A percentile compares a stretch with the other conserved stretches of the same genome.
Evolutionary conservation across 1,140 invertebrate species (phyloP).

Genomic region (Lamellibrachia luymesi): DNA sequence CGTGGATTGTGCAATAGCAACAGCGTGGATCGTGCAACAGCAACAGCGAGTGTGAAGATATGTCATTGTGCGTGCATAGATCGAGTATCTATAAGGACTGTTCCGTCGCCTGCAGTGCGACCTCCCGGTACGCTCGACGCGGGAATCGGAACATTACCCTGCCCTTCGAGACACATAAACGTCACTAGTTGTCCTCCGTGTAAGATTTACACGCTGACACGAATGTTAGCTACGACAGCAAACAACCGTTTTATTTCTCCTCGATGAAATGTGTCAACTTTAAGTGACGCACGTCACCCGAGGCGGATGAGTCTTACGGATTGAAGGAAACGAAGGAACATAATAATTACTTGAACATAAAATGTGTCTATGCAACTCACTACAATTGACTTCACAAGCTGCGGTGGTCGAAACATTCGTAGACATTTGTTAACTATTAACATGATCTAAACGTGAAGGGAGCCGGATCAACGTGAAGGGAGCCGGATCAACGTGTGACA

Average conservation of each 20-base stretch:
- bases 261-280: background rate
- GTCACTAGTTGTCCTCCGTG: background rate
- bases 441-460: too few relatives aligned
- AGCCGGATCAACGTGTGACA: too few relatives aligned
- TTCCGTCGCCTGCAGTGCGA: background rate
- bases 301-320: background rate
- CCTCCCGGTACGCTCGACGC: background rate
- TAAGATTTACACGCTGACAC: background rate
- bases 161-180: background rate
- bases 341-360: background rate
- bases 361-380: background rate
- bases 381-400: background rate
- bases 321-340: background rate
- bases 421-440: too few relatives aligned
- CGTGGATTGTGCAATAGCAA: background rate
- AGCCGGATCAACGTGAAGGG: too few relatives aligned
- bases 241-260: background rate
- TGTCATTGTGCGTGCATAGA: background rate
- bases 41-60: background rate
- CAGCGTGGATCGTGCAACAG: background rate
- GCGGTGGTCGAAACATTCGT: background rate
- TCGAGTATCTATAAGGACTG: background rate
- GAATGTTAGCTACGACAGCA: background rate
- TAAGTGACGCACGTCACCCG: background rate
- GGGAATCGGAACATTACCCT: background rate